These are phyloP conservation scores for Tachypleus tridentatus DNA, from an alignment of 1,140 invertebrate genomes.

Conservation along the genomic window DNA sequence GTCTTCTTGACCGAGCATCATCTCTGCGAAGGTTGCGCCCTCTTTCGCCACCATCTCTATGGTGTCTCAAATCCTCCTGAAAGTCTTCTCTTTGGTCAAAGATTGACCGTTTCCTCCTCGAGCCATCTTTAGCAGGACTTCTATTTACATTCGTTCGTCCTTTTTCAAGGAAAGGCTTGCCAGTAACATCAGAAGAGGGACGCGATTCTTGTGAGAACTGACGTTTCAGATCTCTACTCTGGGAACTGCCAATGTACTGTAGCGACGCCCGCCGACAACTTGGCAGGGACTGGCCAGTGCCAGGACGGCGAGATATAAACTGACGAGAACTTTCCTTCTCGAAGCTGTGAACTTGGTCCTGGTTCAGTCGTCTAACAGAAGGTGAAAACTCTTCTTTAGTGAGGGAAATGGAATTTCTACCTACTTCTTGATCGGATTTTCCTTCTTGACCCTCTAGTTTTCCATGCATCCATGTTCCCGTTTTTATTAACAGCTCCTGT, in stretches of 20 bases:
- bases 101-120: neutral
- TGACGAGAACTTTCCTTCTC: slow-evolving; percentile 34
- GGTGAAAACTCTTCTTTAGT: slow-evolving; percentile 13
- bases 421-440: too few species aligned
- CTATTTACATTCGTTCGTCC: neutral
- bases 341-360: slow-evolving; percentile 31
- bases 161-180: neutral
- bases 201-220: slow-evolving; percentile 74
- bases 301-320: too few species aligned
- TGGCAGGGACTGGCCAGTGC: slow-evolving; percentile 17
- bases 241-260: slow-evolving; percentile 48
- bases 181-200: neutral
- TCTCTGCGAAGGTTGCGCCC: slow-evolving; percentile 1
- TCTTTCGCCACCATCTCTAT: neutral
- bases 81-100: neutral
- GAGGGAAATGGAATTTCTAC: neutral
- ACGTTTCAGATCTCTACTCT: slow-evolving; percentile 49
- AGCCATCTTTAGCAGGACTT: neutral
- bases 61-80: neutral
- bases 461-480: slow-evolving; percentile 78
- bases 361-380: slow-evolving; percentile 59
- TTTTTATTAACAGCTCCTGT: slow-evolving; percentile 94
- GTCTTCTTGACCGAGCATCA: slow-evolving; percentile 8
- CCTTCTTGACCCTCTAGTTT: neutral
- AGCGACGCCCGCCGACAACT: slow-evolving; percentile 32